Conservation (phyloP, 1,140 invertebrate genomes). For the Drosophila cardini region DNA sequence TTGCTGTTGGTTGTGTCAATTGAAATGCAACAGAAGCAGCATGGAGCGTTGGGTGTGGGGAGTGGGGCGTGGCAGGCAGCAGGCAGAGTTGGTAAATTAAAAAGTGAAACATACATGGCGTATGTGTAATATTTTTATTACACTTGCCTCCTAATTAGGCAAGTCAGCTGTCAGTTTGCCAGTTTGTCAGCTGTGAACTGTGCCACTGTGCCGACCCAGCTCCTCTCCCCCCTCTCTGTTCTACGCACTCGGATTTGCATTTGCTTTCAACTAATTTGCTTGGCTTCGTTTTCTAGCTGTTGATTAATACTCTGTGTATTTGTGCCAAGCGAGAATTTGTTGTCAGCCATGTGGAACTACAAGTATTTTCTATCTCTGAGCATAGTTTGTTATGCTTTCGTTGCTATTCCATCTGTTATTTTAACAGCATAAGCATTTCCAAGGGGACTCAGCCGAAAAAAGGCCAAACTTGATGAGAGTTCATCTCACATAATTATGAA, state of each 20-base stretch:
- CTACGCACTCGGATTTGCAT: constrained; percentile 44
- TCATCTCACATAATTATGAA: constrained; percentile 17
- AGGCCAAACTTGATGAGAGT: constrained; percentile 5
- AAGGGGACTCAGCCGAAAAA: constrained; percentile 3
- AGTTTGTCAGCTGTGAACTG: constrained; percentile 45
- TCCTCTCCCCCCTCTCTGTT: background rate
- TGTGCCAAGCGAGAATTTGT: constrained; percentile 55
- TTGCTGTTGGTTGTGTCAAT: constrained; percentile 69
- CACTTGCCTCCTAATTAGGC: constrained; percentile 80
- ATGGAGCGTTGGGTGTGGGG: constrained; percentile 8
- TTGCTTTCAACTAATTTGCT: constrained; percentile 77
- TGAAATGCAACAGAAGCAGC: constrained; percentile 64
- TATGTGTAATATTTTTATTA: constrained; percentile 83
- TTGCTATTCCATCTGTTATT: constrained; percentile 1
- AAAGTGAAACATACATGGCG: constrained; percentile 75
- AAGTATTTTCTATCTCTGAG: constrained; percentile 1
- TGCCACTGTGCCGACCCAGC: constrained; percentile 27
- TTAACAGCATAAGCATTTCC: background rate
- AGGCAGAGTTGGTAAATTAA: constrained; percentile 58
- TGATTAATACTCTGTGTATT: constrained; percentile 75
- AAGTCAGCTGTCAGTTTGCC: constrained; percentile 75
- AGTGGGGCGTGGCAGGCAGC: constrained; percentile 16
- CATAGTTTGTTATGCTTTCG: constrained; percentile 11
- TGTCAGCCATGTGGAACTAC: constrained; percentile 24
- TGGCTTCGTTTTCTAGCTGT: constrained; percentile 42